Base-by-base conservation (phyloP, 2,888 invertebrate species). In the Ditula angustiorana region DNA sequence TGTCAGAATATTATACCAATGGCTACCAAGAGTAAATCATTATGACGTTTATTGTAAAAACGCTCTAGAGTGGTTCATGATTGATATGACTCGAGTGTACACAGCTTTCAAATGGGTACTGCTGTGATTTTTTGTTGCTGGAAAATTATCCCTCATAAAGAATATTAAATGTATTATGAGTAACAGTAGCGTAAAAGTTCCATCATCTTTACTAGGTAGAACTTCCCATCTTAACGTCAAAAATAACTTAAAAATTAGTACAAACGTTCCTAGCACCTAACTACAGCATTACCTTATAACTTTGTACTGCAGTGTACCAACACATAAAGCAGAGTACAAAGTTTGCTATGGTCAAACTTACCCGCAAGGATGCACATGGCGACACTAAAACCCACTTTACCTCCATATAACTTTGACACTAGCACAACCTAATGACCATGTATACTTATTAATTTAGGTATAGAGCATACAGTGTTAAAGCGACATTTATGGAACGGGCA, bases 281-380 rank as follows among this genome's bases (percentile, higher is more conserved):
- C 41, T 52, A 53, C 50, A 5, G 28, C 59, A 59, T 64, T 64
- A 64, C 58, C 59, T 59, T 61, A 66, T 61, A 61, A 57, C 57
- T 61, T 57, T 52, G 56, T 49, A 21, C 52, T 63, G 33, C 58
- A 67, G 58, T 30, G 67, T 68, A 67, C 28, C 47, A 13, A 49
- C 70, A 74, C 76, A 80, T 81, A 83, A 85, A 83, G 78, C 76
- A 76, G 72, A 87, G 85, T 84, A 82, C 77, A 79, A 87, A 88
- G 87, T 87, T 88, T 70, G 74, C 73, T 79, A 84, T 82, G 85
- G 86, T 81, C 80, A 79, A 88, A 88, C 77, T 88, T 88, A 76
- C 71, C 76, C 76, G 73, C 80, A 81, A 83, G 81, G 79, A 85
- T 86, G 85, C 88, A 87, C 83, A 80, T 74, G 78, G 79, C 79